Conservation (phyloP, 2,888 invertebrate genomes). For the Drosophila prolongata region DNA sequence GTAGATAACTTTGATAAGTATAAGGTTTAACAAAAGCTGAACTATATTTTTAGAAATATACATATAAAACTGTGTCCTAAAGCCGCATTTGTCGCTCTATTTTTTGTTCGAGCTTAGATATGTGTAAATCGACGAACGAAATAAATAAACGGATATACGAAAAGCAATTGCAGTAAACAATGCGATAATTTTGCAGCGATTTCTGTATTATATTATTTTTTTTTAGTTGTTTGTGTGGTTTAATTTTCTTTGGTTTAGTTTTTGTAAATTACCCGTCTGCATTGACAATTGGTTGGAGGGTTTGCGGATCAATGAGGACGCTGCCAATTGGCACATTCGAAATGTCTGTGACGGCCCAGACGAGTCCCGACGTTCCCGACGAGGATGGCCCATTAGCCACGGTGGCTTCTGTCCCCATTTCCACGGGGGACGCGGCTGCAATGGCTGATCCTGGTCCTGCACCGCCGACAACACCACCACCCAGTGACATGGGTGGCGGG, state of each 20-base stretch:
- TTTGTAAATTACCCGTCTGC: conserved; percentile 85
- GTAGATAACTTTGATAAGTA: conserved; percentile 4
- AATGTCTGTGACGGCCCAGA: conserved; percentile 95
- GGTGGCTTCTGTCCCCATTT: conserved; percentile 16
- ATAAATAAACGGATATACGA: conserved; percentile 32
- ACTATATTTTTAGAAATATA: conserved; percentile 8
- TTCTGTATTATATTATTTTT: conserved; percentile 33
- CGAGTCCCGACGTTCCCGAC: conserved; percentile 85
- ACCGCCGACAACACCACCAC: conserved; percentile 41
- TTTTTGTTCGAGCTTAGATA: conserved; percentile 5
- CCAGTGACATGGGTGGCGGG: conserved; percentile 20
- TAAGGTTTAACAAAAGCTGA: conserved; percentile 3
- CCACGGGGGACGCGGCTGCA: conserved; percentile 37
- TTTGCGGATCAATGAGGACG: conserved; percentile 92
- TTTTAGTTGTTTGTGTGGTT: conserved; percentile 55
- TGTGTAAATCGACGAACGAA: conserved; percentile 11
- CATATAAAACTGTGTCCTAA: conserved; percentile 14
- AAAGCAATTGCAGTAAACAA: conserved; percentile 61
- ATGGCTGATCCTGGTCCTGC: conserved; percentile 46
- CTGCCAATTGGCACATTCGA: conserved; percentile 94
- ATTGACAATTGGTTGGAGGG: conserved; percentile 85
- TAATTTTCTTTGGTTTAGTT: conserved; percentile 69
- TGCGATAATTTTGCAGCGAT: conserved; percentile 51
- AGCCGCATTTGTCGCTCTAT: conserved; percentile 20
- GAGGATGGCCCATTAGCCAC: conserved; percentile 48